Percentiles rank a stretch among this genome's conserved stretches.
These are phyloP conservation scores for Lagopus muta DNA, from an alignment of 2,113 vertebrate species.

Conservation along the genomic window DNA sequence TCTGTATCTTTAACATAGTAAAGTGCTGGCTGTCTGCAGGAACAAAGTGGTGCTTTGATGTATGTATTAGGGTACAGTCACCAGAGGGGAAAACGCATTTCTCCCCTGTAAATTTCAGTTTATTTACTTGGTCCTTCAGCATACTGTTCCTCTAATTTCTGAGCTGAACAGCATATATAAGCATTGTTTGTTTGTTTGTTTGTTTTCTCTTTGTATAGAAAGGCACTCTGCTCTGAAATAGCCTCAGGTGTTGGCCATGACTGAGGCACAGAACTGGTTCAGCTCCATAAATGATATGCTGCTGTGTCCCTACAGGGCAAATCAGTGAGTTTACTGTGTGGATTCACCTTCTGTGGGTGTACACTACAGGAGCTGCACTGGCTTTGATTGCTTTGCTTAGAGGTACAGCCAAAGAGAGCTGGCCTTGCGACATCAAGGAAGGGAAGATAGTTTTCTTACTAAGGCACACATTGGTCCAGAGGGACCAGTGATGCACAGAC, in stretches of 20 bases:
- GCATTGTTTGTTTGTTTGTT: background rate
- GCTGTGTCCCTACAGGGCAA: background rate
- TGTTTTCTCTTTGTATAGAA: conserved; percentile 3
- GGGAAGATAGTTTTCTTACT: background rate
- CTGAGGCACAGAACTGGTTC: conserved; percentile 3
- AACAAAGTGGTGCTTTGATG: background rate
- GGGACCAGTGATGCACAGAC: background rate
- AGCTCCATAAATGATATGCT: background rate
- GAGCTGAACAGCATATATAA: background rate
- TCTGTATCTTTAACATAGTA: background rate
- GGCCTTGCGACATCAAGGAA: background rate
- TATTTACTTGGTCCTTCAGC: conserved; percentile 20
- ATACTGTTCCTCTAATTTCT: background rate
- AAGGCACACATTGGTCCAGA: background rate
- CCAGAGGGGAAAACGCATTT: background rate
- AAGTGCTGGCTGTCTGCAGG: background rate
- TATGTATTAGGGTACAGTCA: background rate
- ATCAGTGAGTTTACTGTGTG: background rate
- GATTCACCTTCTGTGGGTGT: background rate
- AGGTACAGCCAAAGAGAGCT: background rate
- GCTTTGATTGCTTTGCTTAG: background rate
- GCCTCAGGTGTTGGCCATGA: background rate
- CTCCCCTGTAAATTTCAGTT: background rate
- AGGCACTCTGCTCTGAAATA: conserved; percentile 21
- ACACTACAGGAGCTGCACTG: background rate